Base-by-base conservation (phyloP, 2,797 vertebrate species). In the Mus caroli region DNA sequence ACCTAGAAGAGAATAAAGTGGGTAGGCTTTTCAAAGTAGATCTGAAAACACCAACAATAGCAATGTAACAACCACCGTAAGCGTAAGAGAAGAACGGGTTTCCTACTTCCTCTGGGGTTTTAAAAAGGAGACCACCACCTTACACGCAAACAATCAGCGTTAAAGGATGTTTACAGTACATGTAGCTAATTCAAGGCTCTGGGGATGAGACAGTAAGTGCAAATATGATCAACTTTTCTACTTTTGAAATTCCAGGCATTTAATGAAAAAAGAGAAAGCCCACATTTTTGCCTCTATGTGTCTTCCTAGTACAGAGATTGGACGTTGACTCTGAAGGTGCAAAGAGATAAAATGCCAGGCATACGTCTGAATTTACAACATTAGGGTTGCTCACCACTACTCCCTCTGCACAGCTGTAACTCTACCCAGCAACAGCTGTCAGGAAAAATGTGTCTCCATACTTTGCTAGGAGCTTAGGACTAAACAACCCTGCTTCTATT, bases 1-100 rank as follows among this genome's bases (percentile, higher is more conserved):
- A 98, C 98, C 98, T 99, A 96, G 76, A 98, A 96, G 91, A 97
- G 71, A 37, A 91, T 17, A 95, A 64, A 69, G 13, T 20, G 20
- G 97, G 78, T 89, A n/a, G 43, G 96, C 50, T 91, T 93, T 93
- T 67, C 91, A 46, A 77, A 92, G 56, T 22, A 13, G 46, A 58
- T 28, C 85, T 40, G 64, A 86, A n/a, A n/a, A 34, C 13, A 88
- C 0, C n/a, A 50, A 84, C 9, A 95, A 9, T 3, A 58, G 75
- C 54, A 17, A 56, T 43, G 56, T 91, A 43, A 77, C 40, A 26
- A 34, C 67, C 43, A n/a, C 8, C 64, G 62, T n/a, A n/a, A 90
- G 2, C 26, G 60, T 37, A 50, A 76, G 52, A 67, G 40, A 82
- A 91, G 78, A 88, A 54, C 3, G 26, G 2, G 54, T 37, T 93